Conservation (phyloP, 2,113 vertebrate genomes). For the Silurus meridionalis region DNA sequence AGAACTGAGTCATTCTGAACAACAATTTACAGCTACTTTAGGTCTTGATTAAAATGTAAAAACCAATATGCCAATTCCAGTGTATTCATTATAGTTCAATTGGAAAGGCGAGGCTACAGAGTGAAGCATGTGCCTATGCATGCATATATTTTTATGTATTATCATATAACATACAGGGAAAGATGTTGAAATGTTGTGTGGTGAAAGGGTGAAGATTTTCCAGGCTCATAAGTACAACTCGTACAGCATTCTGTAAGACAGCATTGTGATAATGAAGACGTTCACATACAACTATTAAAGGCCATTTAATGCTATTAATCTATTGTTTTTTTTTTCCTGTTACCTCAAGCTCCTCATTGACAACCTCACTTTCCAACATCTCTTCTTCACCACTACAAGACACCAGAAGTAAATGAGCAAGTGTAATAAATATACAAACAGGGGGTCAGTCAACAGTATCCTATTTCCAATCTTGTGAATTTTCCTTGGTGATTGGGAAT, state of each 20-base stretch:
- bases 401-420: background rate
- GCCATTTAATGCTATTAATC: background rate
- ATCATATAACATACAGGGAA: slow-evolving; percentile 69
- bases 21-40: background rate
- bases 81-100: background rate
- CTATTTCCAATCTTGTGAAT: too few relatives aligned
- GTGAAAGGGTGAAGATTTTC: slow-evolving; percentile 69
- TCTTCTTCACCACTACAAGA: slow-evolving; percentile 60
- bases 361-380: slow-evolving; percentile 2
- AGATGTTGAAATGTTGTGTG: slow-evolving; percentile 66
- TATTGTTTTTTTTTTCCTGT: background rate
- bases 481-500: too few relatives aligned
- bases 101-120: background rate
- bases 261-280: background rate
- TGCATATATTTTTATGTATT: background rate
- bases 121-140: background rate
- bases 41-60: background rate
- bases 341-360: slow-evolving; percentile 65
- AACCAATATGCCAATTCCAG: background rate
- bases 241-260: slow-evolving; percentile 67
- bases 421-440: background rate
- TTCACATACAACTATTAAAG: background rate
- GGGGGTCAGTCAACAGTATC: background rate
- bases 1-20: background rate
- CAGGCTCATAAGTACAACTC: slow-evolving; percentile 69